A percentile compares a stretch with the other conserved stretches of the same genome.
phyloP scores from a whole-genome alignment of 2,888 invertebrate genomes.

The Chrysomela aeneicollis region DNA sequence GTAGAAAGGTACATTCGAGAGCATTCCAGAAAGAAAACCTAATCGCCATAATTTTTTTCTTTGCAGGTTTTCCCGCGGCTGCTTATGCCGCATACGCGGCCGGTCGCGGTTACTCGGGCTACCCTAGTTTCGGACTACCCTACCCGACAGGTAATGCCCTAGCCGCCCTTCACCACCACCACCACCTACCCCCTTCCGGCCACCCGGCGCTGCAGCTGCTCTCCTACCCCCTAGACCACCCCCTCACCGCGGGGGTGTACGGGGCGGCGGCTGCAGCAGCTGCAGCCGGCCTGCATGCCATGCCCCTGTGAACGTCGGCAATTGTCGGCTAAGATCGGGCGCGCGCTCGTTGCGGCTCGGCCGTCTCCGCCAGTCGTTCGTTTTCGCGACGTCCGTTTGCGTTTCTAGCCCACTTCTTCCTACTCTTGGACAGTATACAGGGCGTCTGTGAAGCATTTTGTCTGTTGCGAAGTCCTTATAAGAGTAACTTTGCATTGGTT shows the following conservation, averaged over 20 bases:
- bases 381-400: too few species aligned
- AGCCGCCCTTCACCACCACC: constrained; percentile 72
- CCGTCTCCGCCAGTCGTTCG: background rate
- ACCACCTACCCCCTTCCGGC: constrained; percentile 40
- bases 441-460: background rate
- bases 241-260: constrained; percentile 69
- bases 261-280: constrained; percentile 59
- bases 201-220: constrained; percentile 65
- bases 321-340: constrained; percentile 10
- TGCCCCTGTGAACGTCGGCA: constrained; percentile 76
- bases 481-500: too few species aligned
- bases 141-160: constrained; percentile 96
- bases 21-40: too few species aligned
- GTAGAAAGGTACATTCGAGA: too few species aligned
- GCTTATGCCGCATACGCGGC: constrained; percentile 96
- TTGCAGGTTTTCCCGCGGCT: constrained; percentile 90
- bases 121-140: constrained; percentile 97
- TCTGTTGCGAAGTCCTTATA: too few species aligned
- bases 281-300: constrained; percentile 73
- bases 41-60: constrained; percentile 52
- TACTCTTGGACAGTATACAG: too few species aligned
- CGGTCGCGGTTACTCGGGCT: constrained; percentile 95
- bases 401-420: too few species aligned
- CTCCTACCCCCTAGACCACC: constrained; percentile 71
- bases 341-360: background rate